phyloP scores from a whole-genome alignment of 2,888 invertebrate genomes.

The Leptura quadrifasciata region DNA sequence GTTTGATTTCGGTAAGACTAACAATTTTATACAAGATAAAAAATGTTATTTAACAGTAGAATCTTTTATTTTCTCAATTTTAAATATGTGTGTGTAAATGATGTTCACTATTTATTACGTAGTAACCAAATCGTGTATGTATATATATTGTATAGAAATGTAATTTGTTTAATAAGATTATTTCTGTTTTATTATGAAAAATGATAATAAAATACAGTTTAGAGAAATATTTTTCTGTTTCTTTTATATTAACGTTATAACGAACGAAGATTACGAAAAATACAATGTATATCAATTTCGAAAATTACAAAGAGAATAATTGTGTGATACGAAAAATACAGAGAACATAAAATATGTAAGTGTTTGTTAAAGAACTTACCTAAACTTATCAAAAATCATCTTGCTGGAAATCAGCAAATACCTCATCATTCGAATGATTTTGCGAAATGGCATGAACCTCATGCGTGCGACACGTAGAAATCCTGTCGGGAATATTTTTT shows the following conservation, averaged over 20 bases:
- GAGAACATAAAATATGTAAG: too few relatives aligned
- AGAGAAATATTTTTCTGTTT: neutral
- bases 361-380: too few relatives aligned
- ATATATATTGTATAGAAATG: slow-evolving; percentile 5
- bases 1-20: slow-evolving; percentile 27
- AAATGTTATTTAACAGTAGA: slow-evolving; percentile 15
- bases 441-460: too few relatives aligned
- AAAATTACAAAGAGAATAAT: too few relatives aligned
- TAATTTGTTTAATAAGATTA: slow-evolving; percentile 4
- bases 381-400: too few relatives aligned
- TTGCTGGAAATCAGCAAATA: too few relatives aligned
- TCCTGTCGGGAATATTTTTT: too few relatives aligned
- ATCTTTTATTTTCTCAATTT: slow-evolving; percentile 11
- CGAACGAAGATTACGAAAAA: too few relatives aligned
- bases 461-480: too few relatives aligned
- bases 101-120: slow-evolving; percentile 2
- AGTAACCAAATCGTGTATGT: slow-evolving; percentile 3
- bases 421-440: too few relatives aligned
- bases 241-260: neutral
- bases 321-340: too few relatives aligned
- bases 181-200: slow-evolving; percentile 20
- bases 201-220: slow-evolving; percentile 19
- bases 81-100: slow-evolving; percentile 2
- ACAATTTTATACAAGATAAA: slow-evolving; percentile 24
- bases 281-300: too few relatives aligned